Percentiles rank a stretch among this genome's conserved stretches.
phyloP scores from a whole-genome alignment of 2,113 vertebrate species.

The Marmota flaviventris region DNA sequence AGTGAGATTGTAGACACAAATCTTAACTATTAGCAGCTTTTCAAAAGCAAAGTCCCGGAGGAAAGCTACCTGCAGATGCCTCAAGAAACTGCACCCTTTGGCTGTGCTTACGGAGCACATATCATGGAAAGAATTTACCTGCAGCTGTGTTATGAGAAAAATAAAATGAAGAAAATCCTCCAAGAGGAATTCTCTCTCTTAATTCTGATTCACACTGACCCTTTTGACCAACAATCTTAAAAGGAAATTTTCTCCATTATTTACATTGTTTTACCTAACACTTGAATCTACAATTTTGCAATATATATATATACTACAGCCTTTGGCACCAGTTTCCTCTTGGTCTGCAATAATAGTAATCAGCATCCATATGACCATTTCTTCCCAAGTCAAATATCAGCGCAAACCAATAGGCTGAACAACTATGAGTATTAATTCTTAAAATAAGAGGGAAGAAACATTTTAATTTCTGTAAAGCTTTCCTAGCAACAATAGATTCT shows the following conservation, averaged over 20 bases:
- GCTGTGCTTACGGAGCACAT: neutral
- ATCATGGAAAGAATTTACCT: neutral
- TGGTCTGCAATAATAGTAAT: neutral
- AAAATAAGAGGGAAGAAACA: neutral
- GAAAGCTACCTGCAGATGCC: neutral
- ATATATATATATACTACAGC: neutral
- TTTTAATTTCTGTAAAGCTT: neutral
- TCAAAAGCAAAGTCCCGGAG: neutral
- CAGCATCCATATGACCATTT: too few species aligned
- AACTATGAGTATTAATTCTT: neutral
- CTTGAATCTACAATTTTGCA: neutral
- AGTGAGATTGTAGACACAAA: neutral
- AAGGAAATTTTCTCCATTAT: neutral
- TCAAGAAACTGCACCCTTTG: neutral
- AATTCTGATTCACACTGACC: neutral
- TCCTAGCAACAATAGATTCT: neutral
- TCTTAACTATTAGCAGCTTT: neutral
- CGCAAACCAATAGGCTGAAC: neutral
- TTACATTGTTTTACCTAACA: neutral
- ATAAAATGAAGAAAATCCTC: neutral
- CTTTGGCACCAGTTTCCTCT: neutral
- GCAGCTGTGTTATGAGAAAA: neutral
- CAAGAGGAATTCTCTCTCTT: neutral
- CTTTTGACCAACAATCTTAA: conserved; percentile 9
- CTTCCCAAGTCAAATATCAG: neutral